A percentile compares a stretch with the other conserved stretches of the same genome.
Evolutionary conservation across 2,113 vertebrate genomes (phyloP).

Genomic region (Oophaga pumilio): DNA sequence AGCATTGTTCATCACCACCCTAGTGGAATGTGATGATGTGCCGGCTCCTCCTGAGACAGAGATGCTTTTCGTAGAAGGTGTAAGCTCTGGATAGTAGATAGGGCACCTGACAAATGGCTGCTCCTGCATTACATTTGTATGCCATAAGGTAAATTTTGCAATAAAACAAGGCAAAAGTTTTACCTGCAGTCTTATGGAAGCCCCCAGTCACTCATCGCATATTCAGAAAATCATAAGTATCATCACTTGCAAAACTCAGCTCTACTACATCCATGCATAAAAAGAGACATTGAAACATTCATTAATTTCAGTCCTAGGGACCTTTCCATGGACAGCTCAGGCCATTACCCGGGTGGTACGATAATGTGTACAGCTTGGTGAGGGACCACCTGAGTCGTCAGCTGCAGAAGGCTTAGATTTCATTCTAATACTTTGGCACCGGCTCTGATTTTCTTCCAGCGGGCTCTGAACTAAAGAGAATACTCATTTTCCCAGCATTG

Average conservation of each 20-base stretch:
- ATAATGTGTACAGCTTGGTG: background rate
- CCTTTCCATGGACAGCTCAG: background rate
- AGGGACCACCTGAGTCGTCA: slow-evolving; percentile 37
- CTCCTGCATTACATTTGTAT: no score
- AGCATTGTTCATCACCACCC: no score
- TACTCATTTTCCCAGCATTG: slow-evolving; percentile 7
- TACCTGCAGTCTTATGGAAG: background rate
- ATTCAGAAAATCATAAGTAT: background rate
- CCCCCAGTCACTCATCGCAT: background rate
- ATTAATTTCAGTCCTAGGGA: background rate
- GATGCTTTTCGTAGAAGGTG: no score
- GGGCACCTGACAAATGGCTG: no score
- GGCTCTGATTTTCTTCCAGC: background rate
- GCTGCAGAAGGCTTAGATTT: slow-evolving; percentile 38
- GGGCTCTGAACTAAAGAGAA: background rate
- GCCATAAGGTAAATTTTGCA: no score
- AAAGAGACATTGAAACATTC: background rate
- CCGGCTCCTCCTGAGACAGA: no score
- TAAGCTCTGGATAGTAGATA: no score
- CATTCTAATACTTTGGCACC: slow-evolving; percentile 38
- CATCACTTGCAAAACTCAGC: background rate
- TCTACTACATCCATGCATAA: background rate
- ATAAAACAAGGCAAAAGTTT: background rate
- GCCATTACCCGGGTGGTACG: background rate
- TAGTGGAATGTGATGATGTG: no score